Base-by-base conservation (phyloP, 2,888 invertebrate genomes). In the Clivina fossor region DNA sequence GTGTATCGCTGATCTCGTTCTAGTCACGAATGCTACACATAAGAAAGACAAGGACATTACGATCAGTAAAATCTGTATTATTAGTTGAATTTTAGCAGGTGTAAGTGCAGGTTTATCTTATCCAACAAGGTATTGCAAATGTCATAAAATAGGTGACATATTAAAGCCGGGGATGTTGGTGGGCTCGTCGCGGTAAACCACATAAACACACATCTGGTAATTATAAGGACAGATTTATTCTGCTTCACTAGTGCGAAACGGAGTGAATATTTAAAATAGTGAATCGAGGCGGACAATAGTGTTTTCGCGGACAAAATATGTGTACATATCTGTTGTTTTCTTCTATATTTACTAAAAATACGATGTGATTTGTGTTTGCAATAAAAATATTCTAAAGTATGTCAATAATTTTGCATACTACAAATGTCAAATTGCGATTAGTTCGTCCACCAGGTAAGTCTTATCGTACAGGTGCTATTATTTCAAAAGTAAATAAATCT, bases 1-100 rank as follows among this genome's bases (percentile, higher is more conserved):
- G n/a, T 30, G 49, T 49, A 49, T 30, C 38, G 40, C 38, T 38
- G 49, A 16, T 40, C 49, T 49, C 38, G 9, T 49, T 49, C 24
- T 38, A 37, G 7, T 20, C 18, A 24, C 28, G 35, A 38, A 49
- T 49, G 49, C 18, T 49, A 37, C 43, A 35, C 26, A 37, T 26
- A 3, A 9, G 18, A 40, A 11, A 35, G 26, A 28, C 38, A 49
- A 49, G 49, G 49, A 38, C 49, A 30, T 26, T 9, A 8, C 26
- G 15, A 8, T 13, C 9, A 13, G 13, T 35, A 2, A 28, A 40
- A 40, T 20, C 49, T 49, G 40, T 24, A 26, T 28, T 20, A 46
- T n/a, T n/a, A n/a, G 20, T 18, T 18, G 32, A 30, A 35, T 35
- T 35, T 5, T n/a, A 28, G 38, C 49, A 49, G 49, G 49, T 49